A percentile compares a stretch with the other conserved stretches of the same genome.
These are phyloP conservation scores for Dromiciops gliroides DNA, from an alignment of 2,113 vertebrate genomes.

Conservation along the genomic window DNA sequence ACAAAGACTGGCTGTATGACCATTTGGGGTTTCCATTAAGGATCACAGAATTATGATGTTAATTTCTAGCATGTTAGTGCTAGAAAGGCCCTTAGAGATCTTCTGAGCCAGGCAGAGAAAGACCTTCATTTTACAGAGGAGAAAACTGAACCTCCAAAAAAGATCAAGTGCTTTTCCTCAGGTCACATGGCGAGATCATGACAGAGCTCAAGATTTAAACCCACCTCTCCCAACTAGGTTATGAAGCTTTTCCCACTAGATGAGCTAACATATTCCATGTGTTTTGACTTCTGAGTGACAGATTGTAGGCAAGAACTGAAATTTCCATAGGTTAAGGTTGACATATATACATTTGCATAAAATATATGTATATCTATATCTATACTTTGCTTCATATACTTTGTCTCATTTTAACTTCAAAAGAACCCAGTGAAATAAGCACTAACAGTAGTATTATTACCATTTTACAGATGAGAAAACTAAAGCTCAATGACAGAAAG, in stretches of 20 bases:
- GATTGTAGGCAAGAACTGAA: background rate
- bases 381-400: background rate
- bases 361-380: too few relatives aligned
- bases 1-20: background rate
- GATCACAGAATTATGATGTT: conserved; percentile 38
- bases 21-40: conserved; percentile 35
- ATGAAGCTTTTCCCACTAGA: background rate
- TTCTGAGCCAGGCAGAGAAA: background rate
- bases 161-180: background rate
- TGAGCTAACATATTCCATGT: background rate
- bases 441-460: background rate
- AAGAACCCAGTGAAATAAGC: background rate
- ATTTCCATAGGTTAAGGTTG: background rate
- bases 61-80: background rate
- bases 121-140: background rate
- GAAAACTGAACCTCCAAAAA: conserved; percentile 36
- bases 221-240: too few relatives aligned
- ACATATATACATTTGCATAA: background rate
- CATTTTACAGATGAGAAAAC: background rate
- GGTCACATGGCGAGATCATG: conserved; percentile 35
- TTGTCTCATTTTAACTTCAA: background rate
- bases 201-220: too few relatives aligned
- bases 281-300: background rate
- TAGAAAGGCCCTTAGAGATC: conserved; percentile 30
- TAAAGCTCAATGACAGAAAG: background rate